phyloP scores from a whole-genome alignment of 1,140 invertebrate genomes.

The Popillia japonica region DNA sequence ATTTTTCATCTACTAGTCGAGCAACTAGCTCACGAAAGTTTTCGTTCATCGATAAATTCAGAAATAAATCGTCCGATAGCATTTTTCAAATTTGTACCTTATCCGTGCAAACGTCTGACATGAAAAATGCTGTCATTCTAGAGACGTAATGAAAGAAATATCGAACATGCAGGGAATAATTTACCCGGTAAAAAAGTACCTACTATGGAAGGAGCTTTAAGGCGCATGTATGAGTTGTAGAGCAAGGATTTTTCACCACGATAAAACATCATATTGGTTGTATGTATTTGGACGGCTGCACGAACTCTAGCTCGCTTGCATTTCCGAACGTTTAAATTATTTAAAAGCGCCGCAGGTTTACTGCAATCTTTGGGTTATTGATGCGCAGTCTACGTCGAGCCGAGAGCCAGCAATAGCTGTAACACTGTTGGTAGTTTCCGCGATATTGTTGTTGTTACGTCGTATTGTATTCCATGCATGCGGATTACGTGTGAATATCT shows the following conservation, averaged over 20 bases:
- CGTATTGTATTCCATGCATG: no score
- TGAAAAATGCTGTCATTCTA: conserved; percentile 5
- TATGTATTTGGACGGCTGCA: not conserved
- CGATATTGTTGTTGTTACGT: no score
- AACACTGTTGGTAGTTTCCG: no score
- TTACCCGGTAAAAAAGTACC: not conserved
- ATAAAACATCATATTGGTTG: not conserved
- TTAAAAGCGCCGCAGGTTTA: not conserved
- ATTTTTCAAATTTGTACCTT: conserved; percentile 24
- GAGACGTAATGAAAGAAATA: conserved; percentile 6
- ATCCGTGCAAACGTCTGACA: not conserved
- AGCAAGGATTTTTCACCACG: no score
- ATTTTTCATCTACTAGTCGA: not conserved
- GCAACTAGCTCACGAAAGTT: not conserved
- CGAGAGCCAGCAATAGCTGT: no score
- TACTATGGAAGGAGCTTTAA: no score
- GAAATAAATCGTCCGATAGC: not conserved
- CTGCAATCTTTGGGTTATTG: not conserved
- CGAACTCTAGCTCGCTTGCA: not conserved
- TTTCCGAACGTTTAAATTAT: conserved; percentile 6
- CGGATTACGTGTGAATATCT: no score
- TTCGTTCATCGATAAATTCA: not conserved
- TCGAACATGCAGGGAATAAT: conserved; percentile 20
- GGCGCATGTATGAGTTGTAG: no score
- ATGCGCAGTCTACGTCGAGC: not conserved